phyloP scores from a whole-genome alignment of 2,113 vertebrate genomes.

The Perccottus glenii region DNA sequence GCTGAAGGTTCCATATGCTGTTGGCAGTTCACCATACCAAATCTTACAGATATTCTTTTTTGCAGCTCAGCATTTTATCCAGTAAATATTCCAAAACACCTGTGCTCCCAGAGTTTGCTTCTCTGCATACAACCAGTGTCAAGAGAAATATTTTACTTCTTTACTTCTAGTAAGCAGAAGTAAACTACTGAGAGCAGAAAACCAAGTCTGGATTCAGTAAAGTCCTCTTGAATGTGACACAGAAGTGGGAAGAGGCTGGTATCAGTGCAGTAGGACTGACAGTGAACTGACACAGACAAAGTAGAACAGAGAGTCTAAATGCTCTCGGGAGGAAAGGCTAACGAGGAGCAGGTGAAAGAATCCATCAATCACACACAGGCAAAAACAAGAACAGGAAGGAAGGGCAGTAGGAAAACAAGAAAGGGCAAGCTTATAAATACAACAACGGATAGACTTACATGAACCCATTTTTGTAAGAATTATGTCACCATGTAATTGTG shows the following conservation, averaged over 20 bases:
- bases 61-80: too few species aligned
- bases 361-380: slow-evolving; percentile 4
- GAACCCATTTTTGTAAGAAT: background rate
- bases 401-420: background rate
- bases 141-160: background rate
- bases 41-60: too few species aligned
- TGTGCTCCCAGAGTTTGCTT: background rate
- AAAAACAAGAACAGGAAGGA: slow-evolving; percentile 1
- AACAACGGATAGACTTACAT: background rate
- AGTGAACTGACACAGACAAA: slow-evolving; percentile 8
- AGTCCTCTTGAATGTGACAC: slow-evolving; percentile 3
- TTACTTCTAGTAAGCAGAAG: background rate
- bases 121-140: background rate
- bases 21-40: too few species aligned
- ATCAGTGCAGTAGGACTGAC: slow-evolving; percentile 6
- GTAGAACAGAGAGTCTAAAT: slow-evolving; percentile 14
- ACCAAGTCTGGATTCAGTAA: slow-evolving; percentile 1
- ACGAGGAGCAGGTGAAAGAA: slow-evolving; percentile 11
- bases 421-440: slow-evolving; percentile 1
- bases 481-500: too few species aligned
- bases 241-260: background rate
- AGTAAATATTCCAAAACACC: too few species aligned
- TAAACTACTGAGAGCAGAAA: background rate
- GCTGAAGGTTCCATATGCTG: too few species aligned
- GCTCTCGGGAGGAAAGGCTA: slow-evolving; percentile 10